A percentile compares a stretch with the other conserved stretches of the same genome.
Conservation (phyloP, 2,113 vertebrate genomes). For the Ciconia boyciana region DNA sequence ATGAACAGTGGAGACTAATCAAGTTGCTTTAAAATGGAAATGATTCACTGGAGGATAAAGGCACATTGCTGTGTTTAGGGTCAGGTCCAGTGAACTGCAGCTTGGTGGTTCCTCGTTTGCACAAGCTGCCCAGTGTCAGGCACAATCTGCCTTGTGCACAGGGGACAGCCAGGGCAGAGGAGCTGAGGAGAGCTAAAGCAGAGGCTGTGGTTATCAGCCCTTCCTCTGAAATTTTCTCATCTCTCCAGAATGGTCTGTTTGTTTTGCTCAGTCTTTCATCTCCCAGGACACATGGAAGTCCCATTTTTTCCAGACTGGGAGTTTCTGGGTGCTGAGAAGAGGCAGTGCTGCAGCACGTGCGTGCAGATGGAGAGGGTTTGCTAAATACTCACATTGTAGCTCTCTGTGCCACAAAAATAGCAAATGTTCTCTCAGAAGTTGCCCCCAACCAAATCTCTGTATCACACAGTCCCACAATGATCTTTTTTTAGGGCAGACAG, state of each 20-base stretch:
- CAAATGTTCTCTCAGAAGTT: neutral
- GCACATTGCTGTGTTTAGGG: neutral
- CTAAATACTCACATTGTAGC: neutral
- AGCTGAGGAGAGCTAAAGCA: neutral
- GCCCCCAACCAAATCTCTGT: neutral
- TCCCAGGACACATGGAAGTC: neutral
- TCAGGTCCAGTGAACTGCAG: neutral
- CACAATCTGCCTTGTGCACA: neutral
- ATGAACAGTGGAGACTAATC: neutral
- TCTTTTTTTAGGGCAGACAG: neutral
- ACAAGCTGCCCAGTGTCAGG: neutral
- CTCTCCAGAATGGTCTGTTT: neutral
- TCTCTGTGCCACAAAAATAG: neutral
- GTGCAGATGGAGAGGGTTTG: neutral
- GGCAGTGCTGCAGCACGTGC: rapidly evolving
- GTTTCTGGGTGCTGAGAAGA: neutral
- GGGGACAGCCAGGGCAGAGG: neutral
- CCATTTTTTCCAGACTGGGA: neutral
- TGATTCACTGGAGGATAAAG: neutral
- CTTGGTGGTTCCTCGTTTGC: rapidly evolving
- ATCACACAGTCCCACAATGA: neutral
- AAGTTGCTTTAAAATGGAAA: neutral
- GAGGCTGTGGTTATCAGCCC: neutral
- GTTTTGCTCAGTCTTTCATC: neutral
- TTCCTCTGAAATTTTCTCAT: neutral